Evolutionary conservation across 2,797 vertebrate species (phyloP), one percentile per base, ranked within the genome.

Genomic region (Onychomys torridus): DNA sequence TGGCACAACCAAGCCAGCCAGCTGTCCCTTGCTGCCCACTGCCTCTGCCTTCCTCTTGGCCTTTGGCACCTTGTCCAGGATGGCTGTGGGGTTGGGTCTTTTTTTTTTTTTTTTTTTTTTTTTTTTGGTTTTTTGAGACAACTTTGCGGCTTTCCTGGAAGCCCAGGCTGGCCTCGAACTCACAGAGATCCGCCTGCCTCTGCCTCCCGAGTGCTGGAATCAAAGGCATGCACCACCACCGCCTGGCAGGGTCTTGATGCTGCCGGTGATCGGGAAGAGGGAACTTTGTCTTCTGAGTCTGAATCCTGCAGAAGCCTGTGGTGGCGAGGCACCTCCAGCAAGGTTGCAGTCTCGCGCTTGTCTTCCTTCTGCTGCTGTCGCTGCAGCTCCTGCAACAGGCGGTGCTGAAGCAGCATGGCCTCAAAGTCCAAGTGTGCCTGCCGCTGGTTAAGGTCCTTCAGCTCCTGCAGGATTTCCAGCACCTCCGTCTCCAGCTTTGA

Each of bases 401-500:
- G 99, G 98, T 99, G 99, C 95, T 98, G 98, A 91, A 98, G 98
- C 73, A 99, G 98, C 99, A 99, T 99, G 63, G 99, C 99, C 98
- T 99, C 99, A 0, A 99, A 99, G 97, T 99, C 99, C 97, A 99
- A 99, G 0, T 98, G 98, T 2, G 99, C 99, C 99, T 99, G 99
- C 7, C 99, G 98, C 98, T 99, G 99, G 98, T 99, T 99, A 76
- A 99, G 98, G 89, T 99, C 99, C 98, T 99, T 99, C 97, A 99
- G 98, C 98, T 99, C 99, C 98, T 99, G 99, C 57, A 99, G 98
- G 97, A 99, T 99, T 98, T 99, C 99, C 98, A 99, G 98, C 25
- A 99, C 99, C 97, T 99, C 99, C 99, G 99, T 99, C 98, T 99
- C 99, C 98, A 99, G 98, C 97, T 99, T 99, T 16, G 99, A 99